Conservation (phyloP, 2,888 invertebrate species). For the Eilema caniola region DNA sequence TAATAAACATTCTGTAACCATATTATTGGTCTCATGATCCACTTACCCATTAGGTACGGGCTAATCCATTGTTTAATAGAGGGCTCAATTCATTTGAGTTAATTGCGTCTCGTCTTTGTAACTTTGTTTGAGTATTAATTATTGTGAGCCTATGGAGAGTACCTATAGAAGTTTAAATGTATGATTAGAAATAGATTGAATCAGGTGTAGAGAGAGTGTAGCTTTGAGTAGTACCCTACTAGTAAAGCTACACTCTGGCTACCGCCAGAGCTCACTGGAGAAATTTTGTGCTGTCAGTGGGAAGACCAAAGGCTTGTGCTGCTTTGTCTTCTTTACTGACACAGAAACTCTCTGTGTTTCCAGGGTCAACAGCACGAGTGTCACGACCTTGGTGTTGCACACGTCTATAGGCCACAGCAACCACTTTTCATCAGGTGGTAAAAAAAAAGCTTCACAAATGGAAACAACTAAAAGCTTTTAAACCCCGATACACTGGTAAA, state of each 20-base stretch:
- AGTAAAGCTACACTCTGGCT: too few relatives aligned
- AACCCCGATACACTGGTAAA: background rate
- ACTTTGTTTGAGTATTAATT: constrained; percentile 28
- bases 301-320: too few relatives aligned
- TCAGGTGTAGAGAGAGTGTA: too few relatives aligned
- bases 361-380: too few relatives aligned
- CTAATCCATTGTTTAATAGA: constrained; percentile 38
- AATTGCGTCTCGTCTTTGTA: constrained; percentile 38
- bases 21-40: constrained; percentile 39
- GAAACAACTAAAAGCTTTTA: background rate
- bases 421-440: too few relatives aligned
- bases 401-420: too few relatives aligned
- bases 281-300: too few relatives aligned
- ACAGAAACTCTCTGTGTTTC: too few relatives aligned
- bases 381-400: too few relatives aligned
- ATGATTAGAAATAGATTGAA: background rate
- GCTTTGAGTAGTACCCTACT: too few relatives aligned
- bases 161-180: background rate
- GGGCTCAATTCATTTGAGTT: constrained; percentile 44
- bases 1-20: constrained; percentile 27
- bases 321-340: too few relatives aligned
- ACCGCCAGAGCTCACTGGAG: too few relatives aligned
- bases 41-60: constrained; percentile 36
- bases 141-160: constrained; percentile 1
- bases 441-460: background rate